These are phyloP conservation scores for Pao palembangensis DNA, from an alignment of 2,113 vertebrate species.

Conservation along the genomic window DNA sequence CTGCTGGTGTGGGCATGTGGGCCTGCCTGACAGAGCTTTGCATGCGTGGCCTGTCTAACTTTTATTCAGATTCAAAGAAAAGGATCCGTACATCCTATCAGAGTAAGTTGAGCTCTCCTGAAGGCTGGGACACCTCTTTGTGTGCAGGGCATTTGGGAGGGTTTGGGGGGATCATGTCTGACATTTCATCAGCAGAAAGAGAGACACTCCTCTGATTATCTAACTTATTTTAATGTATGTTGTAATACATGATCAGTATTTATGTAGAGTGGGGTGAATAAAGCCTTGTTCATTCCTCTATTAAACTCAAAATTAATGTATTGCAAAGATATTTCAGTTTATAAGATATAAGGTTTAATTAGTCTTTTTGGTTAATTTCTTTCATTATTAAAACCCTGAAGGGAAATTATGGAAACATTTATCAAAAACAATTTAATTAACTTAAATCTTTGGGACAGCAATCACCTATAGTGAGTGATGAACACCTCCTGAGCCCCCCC, in stretches of 20 bases:
- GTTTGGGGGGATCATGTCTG: slow-evolving; percentile 38
- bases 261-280: slow-evolving; percentile 16
- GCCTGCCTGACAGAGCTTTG: slow-evolving; percentile 96
- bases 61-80: slow-evolving; percentile 99
- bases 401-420: background rate
- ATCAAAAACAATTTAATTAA: background rate
- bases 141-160: slow-evolving; percentile 21
- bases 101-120: slow-evolving; percentile 87
- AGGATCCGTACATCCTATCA: slow-evolving; percentile 99
- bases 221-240: slow-evolving; percentile 33
- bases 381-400: slow-evolving; percentile 9
- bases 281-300: slow-evolving; percentile 22
- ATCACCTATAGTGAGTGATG: background rate
- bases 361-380: slow-evolving; percentile 7
- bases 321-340: slow-evolving; percentile 10
- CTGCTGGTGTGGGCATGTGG: slow-evolving; percentile 95
- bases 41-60: slow-evolving; percentile 99
- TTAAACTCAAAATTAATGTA: background rate
- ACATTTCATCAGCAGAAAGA: slow-evolving; percentile 36
- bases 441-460: background rate
- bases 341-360: too few species aligned
- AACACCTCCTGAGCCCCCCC: too few species aligned
- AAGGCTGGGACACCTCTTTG: slow-evolving; percentile 42
- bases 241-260: slow-evolving; percentile 41
- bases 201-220: slow-evolving; percentile 26